phyloP scores from a whole-genome alignment of 2,888 invertebrate species.

The Drosophila borborema region DNA sequence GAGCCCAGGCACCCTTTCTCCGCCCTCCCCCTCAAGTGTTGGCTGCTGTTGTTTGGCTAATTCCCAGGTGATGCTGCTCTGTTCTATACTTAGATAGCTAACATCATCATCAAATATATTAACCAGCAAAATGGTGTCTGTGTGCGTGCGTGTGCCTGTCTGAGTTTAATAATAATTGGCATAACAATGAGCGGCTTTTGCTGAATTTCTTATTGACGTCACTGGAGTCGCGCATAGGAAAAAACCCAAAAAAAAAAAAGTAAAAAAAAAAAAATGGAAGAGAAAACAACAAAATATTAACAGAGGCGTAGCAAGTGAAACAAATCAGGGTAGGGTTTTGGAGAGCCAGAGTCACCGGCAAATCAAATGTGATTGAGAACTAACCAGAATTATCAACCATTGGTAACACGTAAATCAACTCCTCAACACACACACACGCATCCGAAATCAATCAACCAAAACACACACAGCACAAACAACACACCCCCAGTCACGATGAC shows the following conservation, averaged over 20 bases:
- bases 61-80: constrained; percentile 19
- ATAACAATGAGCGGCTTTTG: constrained; percentile 46
- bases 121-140: not conserved
- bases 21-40: not conserved
- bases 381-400: too few relatives aligned
- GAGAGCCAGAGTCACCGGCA: too few relatives aligned
- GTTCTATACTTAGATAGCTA: constrained; percentile 51
- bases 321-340: too few relatives aligned
- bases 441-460: too few relatives aligned
- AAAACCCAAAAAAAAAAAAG: constrained; percentile 43
- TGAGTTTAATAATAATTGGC: constrained; percentile 30
- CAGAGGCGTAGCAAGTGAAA: too few relatives aligned
- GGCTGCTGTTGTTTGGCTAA: constrained; percentile 26
- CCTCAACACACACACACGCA: too few relatives aligned
- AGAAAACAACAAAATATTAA: not conserved
- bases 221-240: constrained; percentile 23
- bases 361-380: too few relatives aligned
- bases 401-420: too few relatives aligned
- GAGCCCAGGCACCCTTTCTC: not conserved
- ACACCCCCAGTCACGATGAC: too few relatives aligned
- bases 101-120: constrained; percentile 34
- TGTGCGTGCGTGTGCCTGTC: constrained; percentile 5
- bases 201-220: constrained; percentile 60
- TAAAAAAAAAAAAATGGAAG: not conserved
- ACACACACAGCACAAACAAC: too few relatives aligned